Conservation (phyloP, 2,888 invertebrate genomes). For the Ypsolopha sequella region DNA sequence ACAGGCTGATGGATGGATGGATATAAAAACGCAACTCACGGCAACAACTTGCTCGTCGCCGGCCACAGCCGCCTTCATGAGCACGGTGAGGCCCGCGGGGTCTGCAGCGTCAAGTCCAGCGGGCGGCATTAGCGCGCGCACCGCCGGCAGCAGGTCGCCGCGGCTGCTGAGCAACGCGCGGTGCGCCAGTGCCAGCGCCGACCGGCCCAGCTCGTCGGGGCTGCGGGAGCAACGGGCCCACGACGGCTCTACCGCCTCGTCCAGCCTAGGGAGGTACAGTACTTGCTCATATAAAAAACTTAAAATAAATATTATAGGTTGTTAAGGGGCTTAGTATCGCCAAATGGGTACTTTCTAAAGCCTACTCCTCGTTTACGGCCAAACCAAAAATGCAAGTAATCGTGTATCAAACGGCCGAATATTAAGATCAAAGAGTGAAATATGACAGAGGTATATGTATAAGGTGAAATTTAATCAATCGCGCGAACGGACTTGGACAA, state of each 20-base stretch:
- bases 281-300: background rate
- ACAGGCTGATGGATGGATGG: too few species aligned
- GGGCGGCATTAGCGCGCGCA: constrained; percentile 78
- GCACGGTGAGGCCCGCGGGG: constrained; percentile 82
- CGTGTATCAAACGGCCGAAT: too few species aligned
- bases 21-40: constrained; percentile 33
- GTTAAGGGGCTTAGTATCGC: too few species aligned
- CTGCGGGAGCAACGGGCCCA: constrained; percentile 47
- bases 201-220: constrained; percentile 72
- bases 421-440: too few species aligned
- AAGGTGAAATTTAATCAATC: too few species aligned
- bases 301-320: background rate
- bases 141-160: constrained; percentile 81
- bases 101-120: constrained; percentile 82
- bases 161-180: constrained; percentile 85
- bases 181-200: constrained; percentile 82
- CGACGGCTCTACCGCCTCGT: constrained; percentile 65
- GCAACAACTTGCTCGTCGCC: constrained; percentile 83
- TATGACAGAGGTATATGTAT: too few species aligned
- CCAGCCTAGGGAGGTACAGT: constrained; percentile 41
- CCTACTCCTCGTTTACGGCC: too few species aligned
- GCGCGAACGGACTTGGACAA: too few species aligned
- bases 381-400: too few species aligned
- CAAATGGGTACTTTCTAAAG: too few species aligned
- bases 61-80: constrained; percentile 86